Percentiles rank a stretch among this genome's conserved stretches.
Conservation (phyloP, 2,113 vertebrate species). For the Tapirus terrestris region DNA sequence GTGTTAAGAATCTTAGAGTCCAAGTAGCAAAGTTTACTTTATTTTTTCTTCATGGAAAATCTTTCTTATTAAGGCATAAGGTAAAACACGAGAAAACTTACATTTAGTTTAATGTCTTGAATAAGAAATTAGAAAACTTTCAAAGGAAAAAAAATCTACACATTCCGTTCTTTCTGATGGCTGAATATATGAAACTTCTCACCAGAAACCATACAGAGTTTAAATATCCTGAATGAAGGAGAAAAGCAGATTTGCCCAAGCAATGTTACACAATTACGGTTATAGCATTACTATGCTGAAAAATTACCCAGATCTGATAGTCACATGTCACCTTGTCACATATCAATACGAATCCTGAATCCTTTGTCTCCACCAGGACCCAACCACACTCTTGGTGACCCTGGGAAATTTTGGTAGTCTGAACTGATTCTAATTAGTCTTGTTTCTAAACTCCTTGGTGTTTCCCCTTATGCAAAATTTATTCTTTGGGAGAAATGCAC, state of each 20-base stretch:
- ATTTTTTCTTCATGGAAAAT: neutral
- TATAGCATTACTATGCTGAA: fast-evolving
- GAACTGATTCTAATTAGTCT: neutral
- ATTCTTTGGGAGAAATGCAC: neutral
- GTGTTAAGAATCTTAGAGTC: neutral
- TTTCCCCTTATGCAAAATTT: neutral
- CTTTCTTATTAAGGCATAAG: neutral
- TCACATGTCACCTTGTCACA: too few species aligned
- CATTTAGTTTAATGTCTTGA: neutral
- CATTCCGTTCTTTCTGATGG: too few species aligned
- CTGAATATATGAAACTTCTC: neutral
- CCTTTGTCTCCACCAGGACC: neutral
- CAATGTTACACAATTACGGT: fast-evolving
- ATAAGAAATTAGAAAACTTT: neutral
- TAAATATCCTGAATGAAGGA: neutral
- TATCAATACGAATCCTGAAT: neutral
- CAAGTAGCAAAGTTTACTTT: neutral
- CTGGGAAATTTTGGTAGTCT: neutral
- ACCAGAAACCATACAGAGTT: neutral
- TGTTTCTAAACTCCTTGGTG: neutral
- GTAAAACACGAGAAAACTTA: neutral
- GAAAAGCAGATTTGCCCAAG: neutral
- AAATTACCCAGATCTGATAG: fast-evolving
- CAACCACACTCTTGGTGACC: too few species aligned
- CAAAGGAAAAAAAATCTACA: neutral